These are phyloP conservation scores for Oreochromis mossambicus DNA, from an alignment of 2,797 vertebrate genomes.

Conservation along the genomic window DNA sequence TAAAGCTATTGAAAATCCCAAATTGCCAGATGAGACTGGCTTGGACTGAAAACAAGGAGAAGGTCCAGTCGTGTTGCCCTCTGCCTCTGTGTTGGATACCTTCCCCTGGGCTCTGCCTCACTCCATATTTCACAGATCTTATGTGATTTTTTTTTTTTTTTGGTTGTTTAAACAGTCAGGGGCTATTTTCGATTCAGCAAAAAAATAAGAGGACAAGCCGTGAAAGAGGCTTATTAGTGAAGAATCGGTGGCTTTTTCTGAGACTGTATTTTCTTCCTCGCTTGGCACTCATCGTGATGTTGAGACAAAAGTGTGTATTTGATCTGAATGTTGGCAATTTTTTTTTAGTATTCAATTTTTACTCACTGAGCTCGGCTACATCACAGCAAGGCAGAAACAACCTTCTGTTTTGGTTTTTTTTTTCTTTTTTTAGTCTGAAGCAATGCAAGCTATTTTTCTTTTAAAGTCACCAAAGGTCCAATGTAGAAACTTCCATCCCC, in stretches of 20 bases:
- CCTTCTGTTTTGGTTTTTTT: neutral
- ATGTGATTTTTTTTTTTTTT: neutral
- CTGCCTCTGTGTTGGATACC: neutral
- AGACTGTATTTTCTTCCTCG: neutral
- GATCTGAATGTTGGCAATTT: neutral
- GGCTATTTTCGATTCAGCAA: neutral
- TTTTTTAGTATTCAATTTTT: neutral
- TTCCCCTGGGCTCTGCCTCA: neutral
- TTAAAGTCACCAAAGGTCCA: neutral
- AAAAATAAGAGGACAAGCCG: neutral
- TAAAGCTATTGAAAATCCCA: neutral
- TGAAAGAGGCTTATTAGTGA: conserved; percentile 16
- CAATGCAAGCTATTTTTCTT: neutral
- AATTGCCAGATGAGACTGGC: neutral
- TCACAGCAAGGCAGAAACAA: neutral
- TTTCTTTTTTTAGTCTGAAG: neutral
- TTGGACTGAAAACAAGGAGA: neutral
- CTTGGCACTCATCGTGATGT: neutral
- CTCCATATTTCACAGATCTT: neutral
- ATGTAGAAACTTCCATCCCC: neutral
- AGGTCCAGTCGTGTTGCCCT: neutral
- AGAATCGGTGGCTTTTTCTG: conserved; percentile 3
- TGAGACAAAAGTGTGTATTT: neutral
- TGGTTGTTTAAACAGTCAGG: neutral
- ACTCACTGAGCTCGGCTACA: neutral